phyloP scores from a whole-genome alignment of 1,140 invertebrate genomes.

The Cotesia typhae region DNA sequence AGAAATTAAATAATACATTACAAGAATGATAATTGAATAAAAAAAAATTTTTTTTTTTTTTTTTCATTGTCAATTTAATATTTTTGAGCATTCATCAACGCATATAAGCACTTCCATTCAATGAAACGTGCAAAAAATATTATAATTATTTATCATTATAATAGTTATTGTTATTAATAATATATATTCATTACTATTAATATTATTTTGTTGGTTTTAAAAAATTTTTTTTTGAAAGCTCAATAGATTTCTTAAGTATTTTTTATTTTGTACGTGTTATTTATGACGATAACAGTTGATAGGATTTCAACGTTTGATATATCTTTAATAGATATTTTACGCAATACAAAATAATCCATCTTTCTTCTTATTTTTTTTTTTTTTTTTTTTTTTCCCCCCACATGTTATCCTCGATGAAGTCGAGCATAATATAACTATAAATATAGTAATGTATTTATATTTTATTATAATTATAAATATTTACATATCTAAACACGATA shows the following conservation, averaged over 20 bases:
- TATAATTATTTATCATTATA: no score
- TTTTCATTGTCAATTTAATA: constrained; percentile 16
- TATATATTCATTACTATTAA: constrained; percentile 16
- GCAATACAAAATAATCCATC: constrained; percentile 50
- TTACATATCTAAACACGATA: no score
- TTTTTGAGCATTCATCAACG: constrained; percentile 28
- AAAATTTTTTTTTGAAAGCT: constrained; percentile 41
- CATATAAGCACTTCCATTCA: constrained; percentile 44
- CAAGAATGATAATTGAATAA: not conserved
- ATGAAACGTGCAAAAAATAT: no score
- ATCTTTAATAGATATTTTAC: constrained; percentile 52
- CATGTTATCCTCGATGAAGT: not conserved
- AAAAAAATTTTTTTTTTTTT: not conserved
- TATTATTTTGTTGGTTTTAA: constrained; percentile 12
- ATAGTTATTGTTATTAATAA: no score
- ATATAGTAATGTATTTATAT: constrained; percentile 1
- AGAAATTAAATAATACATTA: not conserved
- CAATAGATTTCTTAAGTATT: constrained; percentile 46
- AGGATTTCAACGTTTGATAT: constrained; percentile 59
- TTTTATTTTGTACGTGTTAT: constrained; percentile 48
- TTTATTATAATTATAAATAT: no score
- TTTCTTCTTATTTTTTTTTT: constrained; percentile 30
- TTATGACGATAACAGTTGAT: constrained; percentile 57
- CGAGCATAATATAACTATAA: constrained; percentile 7
- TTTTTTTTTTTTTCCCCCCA: not conserved